Base-by-base conservation (phyloP, 2,888 invertebrate species). In the Zaprionus bogoriensis region DNA sequence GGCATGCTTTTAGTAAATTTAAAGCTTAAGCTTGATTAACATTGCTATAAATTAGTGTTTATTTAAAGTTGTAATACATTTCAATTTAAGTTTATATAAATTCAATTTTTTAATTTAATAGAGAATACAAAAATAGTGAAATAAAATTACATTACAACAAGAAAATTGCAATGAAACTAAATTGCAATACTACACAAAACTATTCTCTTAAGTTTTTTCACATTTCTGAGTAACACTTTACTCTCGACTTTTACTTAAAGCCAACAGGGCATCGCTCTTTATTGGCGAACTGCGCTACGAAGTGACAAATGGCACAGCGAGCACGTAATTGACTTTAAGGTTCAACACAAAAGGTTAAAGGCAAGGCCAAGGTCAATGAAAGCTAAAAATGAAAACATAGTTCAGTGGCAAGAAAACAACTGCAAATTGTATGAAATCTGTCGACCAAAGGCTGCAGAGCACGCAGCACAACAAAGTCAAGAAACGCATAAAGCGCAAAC, bases 401-500 rank as follows among this genome's bases (percentile, higher is more conserved):
- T 36, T 47, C 7, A 27, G 36, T 23, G 23, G 25, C 10, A 25
- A 41, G 30, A 45, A 74, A 74, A 53, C 55, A 62, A 38, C 27
- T 58, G 69, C 14, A 64, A 54, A 32, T 53, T 68, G 42, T 52
- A 45, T 45, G 39, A 9, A 12, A 17, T 42, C n/a, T 41, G 25
- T 17, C 6, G 45, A 39, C 10, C 17, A 50, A 42, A 54, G 46
- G 60, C 47, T 54, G 14, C 4, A 23, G 27, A 36, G 19, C 48
- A 48, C 41, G 76, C 50, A 67, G 64, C 28, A 55, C 51, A 68
- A 64, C 36, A 62, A 74, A 66, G 67, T 64, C 69, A 65, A 77
- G 70, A 69, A 71, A 68, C 68, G 78, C 64, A 74, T 69, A 59
- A 66, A 64, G 60, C 48, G 62, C 76, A 70, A 87, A 82, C 73